Base-by-base conservation (phyloP, 2,113 vertebrate species). In the Parotia lawesii region DNA sequence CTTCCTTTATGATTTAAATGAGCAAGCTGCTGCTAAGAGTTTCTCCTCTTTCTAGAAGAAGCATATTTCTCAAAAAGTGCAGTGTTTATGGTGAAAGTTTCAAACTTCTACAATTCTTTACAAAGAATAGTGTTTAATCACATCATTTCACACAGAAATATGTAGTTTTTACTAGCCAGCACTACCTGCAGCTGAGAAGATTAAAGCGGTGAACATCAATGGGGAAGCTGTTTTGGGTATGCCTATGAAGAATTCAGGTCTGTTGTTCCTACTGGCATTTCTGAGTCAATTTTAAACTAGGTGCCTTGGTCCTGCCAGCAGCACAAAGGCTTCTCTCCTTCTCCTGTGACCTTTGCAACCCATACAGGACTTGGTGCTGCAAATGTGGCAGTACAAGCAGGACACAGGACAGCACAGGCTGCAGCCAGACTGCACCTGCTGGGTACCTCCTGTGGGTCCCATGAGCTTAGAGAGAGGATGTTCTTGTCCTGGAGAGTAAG, bases 111-210 rank as follows among this genome's bases (percentile, higher is more conserved):
- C 0, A 0, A 8, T 31, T 89, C 33, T n/a, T 40, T 71, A 48
- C 2, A 65, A 60, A 73, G 5, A 79, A n/a, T 27, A 47, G 2
- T 31, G 70, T 69, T 88, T 24, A 40, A 53, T 64, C 4, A n/a
- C 16, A n/a, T n/a, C 2, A 23, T 69, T 75, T 78, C 48, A 73
- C 29, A 50, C 2, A 65, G 14, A 85, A 87, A 73, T 35, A 28
- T 0, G 0, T 24, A 3, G 1, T 37, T 92, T 87, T 85, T 56
- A 54, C 58, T 14, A 78, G 13, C 20, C 31, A 65, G 28, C 7
- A 5, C 31, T 65, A 50, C 16, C 12, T 54, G 21, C 27, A 65
- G 44, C n/a, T 71, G 35, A 77, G 40, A 86, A 90, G 82, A 71
- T 45, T 22, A 23, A 85, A 88, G 31, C 4, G 10, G 22, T 42